Conservation (phyloP, 2,888 invertebrate species). For the Agonopterix arenella region DNA sequence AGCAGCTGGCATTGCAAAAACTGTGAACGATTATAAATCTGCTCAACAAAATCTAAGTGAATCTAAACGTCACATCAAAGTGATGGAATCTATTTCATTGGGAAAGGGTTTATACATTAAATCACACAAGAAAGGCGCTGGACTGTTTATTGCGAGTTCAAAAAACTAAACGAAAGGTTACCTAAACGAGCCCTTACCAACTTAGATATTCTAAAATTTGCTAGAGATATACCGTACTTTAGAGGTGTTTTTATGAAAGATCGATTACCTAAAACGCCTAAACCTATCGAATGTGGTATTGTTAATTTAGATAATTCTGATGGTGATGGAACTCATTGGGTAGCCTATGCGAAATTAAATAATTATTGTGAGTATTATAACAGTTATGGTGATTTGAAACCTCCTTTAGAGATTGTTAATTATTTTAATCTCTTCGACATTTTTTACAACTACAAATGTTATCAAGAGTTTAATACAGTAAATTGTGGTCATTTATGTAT, state of each 20-base stretch:
- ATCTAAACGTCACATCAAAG: slow-evolving; percentile 10
- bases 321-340: too few species aligned
- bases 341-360: too few species aligned
- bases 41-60: slow-evolving; percentile 19
- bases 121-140: slow-evolving; percentile 19
- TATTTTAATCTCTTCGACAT: not conserved
- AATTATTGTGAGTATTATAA: too few species aligned
- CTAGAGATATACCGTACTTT: too few species aligned
- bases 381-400: too few species aligned
- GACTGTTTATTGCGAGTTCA: slow-evolving; percentile 5
- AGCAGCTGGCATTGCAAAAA: slow-evolving; percentile 32
- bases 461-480: slow-evolving; percentile 22
- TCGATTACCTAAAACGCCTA: too few species aligned
- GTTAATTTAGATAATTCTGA: too few species aligned
- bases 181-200: slow-evolving; percentile 4
- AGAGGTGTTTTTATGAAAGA: too few species aligned
- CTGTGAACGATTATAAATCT: slow-evolving; percentile 22
- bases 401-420: too few species aligned
- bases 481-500: slow-evolving; percentile 30
- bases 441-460: slow-evolving; percentile 23
- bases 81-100: slow-evolving; percentile 37
- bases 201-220: not conserved
- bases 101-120: slow-evolving; percentile 33
- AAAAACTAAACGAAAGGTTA: slow-evolving; percentile 18
- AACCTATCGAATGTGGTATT: too few species aligned